Evolutionary conservation across 2,113 vertebrate species (phyloP).

Genomic region (Cynoglossus semilaevis): DNA sequence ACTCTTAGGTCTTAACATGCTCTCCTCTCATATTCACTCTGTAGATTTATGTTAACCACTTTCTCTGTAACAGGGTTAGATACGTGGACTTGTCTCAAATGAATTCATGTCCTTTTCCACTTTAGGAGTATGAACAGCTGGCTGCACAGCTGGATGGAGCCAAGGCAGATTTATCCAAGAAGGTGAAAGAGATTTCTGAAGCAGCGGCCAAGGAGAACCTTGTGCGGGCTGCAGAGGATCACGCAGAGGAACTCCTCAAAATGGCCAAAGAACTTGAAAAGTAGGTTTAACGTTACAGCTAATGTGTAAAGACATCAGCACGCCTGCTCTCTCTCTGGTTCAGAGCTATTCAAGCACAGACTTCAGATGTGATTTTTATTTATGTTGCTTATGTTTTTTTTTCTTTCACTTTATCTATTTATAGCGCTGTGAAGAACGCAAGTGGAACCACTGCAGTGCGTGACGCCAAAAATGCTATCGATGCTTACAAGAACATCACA

Average conservation of each 20-base stretch:
- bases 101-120: conserved; percentile 11
- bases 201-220: conserved; percentile 77
- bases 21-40: conserved; percentile 30
- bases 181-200: conserved; percentile 77
- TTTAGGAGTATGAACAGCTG: conserved; percentile 85
- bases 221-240: conserved; percentile 84
- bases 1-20: conserved; percentile 30
- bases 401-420: background rate
- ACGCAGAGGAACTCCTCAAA: conserved; percentile 78
- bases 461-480: conserved; percentile 84
- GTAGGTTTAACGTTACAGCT: conserved; percentile 67
- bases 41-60: conserved; percentile 14
- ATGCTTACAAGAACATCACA: conserved; percentile 89
- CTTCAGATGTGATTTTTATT: background rate
- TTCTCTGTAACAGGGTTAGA: background rate
- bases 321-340: background rate
- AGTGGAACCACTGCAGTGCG: conserved; percentile 80
- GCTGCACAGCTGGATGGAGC: conserved; percentile 84
- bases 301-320: background rate
- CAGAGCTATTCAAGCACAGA: background rate
- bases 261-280: conserved; percentile 84
- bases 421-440: conserved; percentile 81
- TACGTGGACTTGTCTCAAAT: conserved; percentile 13
- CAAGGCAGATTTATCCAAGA: conserved; percentile 82
- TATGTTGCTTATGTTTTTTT: background rate